Base-by-base conservation (phyloP, 2,888 invertebrate genomes). In the Hydropsyche betteni region DNA sequence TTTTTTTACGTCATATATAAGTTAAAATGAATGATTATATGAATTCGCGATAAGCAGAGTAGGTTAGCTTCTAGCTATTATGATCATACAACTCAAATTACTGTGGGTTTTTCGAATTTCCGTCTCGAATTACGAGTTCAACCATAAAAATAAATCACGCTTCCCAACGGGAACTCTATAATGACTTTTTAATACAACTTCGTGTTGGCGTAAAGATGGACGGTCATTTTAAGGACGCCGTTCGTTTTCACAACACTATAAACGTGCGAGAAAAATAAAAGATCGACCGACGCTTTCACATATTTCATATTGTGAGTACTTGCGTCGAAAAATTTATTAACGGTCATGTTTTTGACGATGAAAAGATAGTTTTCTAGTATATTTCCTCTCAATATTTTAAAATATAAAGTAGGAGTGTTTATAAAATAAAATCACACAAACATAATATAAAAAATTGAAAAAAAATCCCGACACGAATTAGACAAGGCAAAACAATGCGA, bases 171-270 rank as follows among this genome's bases (percentile, higher is more conserved):
- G 16, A 58, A 58, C 58, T 58, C 58, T 58, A 58, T 58, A 58
- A 58, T 58, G 58, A 58, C 58, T 58, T 58, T 58, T 58, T 58
- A 58, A 58, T 58, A 58, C 58, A 58, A 58, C 58, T 58, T 58
- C 58, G 58, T 58, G 58, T 58, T 58, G 58, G 58, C 58, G 8
- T 24, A 58, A 58, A 58, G 58, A 58, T 58, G 58, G 58, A 58
- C 58, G 58, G 58, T 24, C 58, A 16, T 24, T 58, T 58, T 58
- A 58, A 24, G 58, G 24, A 58, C 58, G 58, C 58, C 24, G 24
- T 58, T 58, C 24, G 58, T 58, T 58, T 24, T 24, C 58, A 58
- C 8, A 58, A 58, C 58, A 58, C 58, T 24, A 58, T 24, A 14
- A 44, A 24, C 58, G 58, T 58, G 58, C 24, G 14, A 58, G 24